Percentiles rank a stretch among this genome's conserved stretches.
Conservation (phyloP, 2,888 invertebrate genomes). For the Gortyna flavago region DNA sequence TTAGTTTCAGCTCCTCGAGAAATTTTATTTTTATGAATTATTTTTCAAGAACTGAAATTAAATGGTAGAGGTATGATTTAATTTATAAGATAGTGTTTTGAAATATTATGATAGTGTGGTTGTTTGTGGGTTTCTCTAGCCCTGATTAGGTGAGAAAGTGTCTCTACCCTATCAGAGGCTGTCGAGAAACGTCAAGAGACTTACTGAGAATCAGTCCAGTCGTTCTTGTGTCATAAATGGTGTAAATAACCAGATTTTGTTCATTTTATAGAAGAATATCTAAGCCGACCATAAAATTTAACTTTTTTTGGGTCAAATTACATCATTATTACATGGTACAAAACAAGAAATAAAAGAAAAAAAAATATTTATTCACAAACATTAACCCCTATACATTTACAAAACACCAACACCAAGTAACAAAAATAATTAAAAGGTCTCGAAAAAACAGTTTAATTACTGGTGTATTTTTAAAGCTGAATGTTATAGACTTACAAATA, state of each 20-base stretch:
- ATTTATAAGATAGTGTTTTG: neutral
- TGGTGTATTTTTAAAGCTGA: neutral
- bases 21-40: conserved; percentile 25
- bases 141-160: neutral
- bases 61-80: neutral
- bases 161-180: neutral
- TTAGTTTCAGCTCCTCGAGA: conserved; percentile 35
- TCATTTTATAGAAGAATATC: too few species aligned
- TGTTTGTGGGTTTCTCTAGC: too few species aligned
- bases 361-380: conserved; percentile 15
- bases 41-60: conserved; percentile 12
- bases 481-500: neutral
- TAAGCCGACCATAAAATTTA: too few species aligned
- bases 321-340: too few species aligned
- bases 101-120: neutral
- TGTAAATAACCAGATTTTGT: too few species aligned
- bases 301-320: too few species aligned
- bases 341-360: too few species aligned
- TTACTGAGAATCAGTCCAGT: neutral
- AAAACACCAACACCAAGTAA: neutral
- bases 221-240: too few species aligned
- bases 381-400: too few species aligned
- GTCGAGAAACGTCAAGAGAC: neutral
- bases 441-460: neutral
- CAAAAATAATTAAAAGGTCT: neutral